Evolutionary conservation across 2,797 vertebrate species (phyloP).

Genomic region (Lycodopsis pacificus): DNA sequence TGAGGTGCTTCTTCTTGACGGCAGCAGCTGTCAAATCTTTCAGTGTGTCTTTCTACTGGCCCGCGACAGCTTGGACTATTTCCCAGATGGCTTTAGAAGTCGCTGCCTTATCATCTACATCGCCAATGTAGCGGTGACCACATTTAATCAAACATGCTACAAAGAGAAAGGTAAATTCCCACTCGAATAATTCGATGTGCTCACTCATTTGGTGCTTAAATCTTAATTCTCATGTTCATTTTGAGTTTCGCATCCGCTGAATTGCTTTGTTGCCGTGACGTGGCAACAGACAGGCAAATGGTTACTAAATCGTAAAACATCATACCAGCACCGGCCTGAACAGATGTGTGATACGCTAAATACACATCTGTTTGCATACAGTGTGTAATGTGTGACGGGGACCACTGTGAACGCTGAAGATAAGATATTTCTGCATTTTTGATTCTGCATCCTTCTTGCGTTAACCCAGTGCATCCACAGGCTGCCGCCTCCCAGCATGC

Average conservation of each 20-base stretch:
- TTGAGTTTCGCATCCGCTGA: background rate
- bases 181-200: background rate
- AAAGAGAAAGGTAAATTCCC: background rate
- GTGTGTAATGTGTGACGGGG: background rate
- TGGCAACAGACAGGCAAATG: slow-evolving; percentile 14
- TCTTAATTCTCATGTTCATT: background rate
- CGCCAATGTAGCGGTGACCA: background rate
- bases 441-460: background rate
- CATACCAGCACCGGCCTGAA: background rate
- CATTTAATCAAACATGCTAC: background rate
- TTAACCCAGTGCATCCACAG: background rate
- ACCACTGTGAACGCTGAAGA: background rate
- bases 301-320: background rate
- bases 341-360: slow-evolving; percentile 26
- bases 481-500: slow-evolving; percentile 31
- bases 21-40: slow-evolving; percentile 18
- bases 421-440: background rate
- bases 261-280: slow-evolving; percentile 12
- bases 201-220: background rate
- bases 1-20: background rate
- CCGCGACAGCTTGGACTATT: slow-evolving; percentile 3
- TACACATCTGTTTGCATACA: slow-evolving; percentile 25
- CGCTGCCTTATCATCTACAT: background rate
- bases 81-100: slow-evolving; percentile 4
- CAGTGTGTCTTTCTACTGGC: slow-evolving; percentile 11